phyloP scores from a whole-genome alignment of 2,888 invertebrate species.

The Drosophila subquinaria region DNA sequence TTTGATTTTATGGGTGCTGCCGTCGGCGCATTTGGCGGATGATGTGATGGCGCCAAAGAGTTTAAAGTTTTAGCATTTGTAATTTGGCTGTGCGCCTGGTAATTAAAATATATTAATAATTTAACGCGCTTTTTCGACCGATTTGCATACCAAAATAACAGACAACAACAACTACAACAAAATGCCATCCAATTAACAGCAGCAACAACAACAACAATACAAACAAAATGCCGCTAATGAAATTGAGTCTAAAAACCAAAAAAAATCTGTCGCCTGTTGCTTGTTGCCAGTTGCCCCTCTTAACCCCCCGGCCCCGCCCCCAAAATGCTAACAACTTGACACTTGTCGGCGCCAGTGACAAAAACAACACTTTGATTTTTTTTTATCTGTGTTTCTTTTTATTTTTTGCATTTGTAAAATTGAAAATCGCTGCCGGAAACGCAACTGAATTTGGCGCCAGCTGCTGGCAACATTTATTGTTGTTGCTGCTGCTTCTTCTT shows the following conservation, averaged over 20 bases:
- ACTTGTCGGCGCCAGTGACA: slow-evolving; percentile 76
- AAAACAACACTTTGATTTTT: slow-evolving; percentile 6
- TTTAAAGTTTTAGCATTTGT: slow-evolving; percentile 76
- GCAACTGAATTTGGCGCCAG: slow-evolving; percentile 53
- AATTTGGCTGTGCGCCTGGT: slow-evolving; percentile 63
- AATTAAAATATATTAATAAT: slow-evolving; percentile 81
- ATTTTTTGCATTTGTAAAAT: slow-evolving; percentile 61
- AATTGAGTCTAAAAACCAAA: slow-evolving; percentile 46
- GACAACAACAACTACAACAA: slow-evolving; percentile 19
- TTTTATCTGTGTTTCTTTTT: slow-evolving; percentile 8
- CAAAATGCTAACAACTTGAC: slow-evolving; percentile 63
- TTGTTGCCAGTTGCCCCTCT: slow-evolving; percentile 10
- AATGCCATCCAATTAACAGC: slow-evolving; percentile 61
- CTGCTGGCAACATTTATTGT: slow-evolving; percentile 7
- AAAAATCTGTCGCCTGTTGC: slow-evolving; percentile 19
- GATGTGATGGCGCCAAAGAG: slow-evolving; percentile 76
- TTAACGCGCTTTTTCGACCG: slow-evolving; percentile 62
- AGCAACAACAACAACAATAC: slow-evolving; percentile 22
- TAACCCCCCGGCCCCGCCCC: neutral
- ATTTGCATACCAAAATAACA: slow-evolving; percentile 55
- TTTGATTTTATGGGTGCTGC: slow-evolving; percentile 46
- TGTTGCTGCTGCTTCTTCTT: neutral
- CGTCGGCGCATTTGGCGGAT: slow-evolving; percentile 34
- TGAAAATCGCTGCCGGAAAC: slow-evolving; percentile 73
- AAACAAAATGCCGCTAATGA: slow-evolving; percentile 46